Evolutionary conservation across 1,140 invertebrate species (phyloP).

Genomic region (Leptopilina clavipes): DNA sequence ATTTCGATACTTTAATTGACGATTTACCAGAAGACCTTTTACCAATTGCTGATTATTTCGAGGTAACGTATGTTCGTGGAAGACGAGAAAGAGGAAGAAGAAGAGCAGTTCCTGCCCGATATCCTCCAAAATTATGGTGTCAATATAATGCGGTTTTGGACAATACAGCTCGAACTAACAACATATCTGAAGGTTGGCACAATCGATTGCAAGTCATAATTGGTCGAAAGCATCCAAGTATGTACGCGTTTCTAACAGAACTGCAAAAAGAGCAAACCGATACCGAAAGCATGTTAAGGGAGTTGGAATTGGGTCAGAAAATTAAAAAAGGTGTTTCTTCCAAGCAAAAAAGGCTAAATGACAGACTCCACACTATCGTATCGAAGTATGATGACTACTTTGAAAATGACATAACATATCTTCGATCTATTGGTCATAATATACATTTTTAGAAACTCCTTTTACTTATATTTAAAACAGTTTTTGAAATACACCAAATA

Average conservation of each 20-base stretch:
- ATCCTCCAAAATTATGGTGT: slow-evolving; percentile 34
- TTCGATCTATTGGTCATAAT: not conserved
- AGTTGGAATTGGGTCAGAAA: slow-evolving; percentile 1
- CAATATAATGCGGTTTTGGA: slow-evolving; percentile 21
- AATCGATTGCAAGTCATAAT: too few species aligned
- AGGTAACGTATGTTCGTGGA: slow-evolving; percentile 40
- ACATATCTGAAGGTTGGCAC: not conserved
- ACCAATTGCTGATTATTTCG: slow-evolving; percentile 36
- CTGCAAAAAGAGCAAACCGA: slow-evolving; percentile 10
- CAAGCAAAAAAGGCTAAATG: not conserved
- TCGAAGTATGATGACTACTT: not conserved
- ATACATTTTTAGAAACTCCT: too few species aligned
- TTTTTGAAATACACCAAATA: too few species aligned
- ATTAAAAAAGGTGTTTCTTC: not conserved
- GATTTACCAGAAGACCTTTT: not conserved
- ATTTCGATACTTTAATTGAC: too few species aligned
- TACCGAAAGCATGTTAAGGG: not conserved
- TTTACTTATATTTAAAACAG: too few species aligned
- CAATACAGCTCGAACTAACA: not conserved
- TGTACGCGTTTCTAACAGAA: slow-evolving; percentile 8
- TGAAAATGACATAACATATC: not conserved
- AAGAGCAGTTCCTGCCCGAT: slow-evolving; percentile 36
- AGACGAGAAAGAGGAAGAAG: slow-evolving; percentile 37
- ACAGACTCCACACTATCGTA: not conserved
- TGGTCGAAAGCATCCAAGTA: not conserved